Evolutionary conservation across 2,113 vertebrate species (phyloP).

Genomic region (Glareola pratincola): DNA sequence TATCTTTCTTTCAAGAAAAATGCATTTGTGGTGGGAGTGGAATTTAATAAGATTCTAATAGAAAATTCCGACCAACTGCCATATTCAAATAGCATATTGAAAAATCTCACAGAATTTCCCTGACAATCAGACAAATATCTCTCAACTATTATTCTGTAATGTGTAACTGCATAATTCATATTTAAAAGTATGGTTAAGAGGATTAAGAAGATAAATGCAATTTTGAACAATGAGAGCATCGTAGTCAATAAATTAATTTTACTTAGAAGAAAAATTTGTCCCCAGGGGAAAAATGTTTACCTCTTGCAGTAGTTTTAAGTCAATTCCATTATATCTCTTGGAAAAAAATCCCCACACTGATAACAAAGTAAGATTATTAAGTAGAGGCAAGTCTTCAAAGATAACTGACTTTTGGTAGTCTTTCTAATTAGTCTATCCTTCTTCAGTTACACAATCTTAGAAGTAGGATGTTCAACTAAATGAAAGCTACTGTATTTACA

Average conservation of each 20-base stretch:
- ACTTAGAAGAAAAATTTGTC: not conserved
- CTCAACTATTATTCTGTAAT: not conserved
- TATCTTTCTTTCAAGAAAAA: not conserved
- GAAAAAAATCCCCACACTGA: not conserved
- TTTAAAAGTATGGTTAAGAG: conserved; percentile 12
- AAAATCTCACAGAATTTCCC: not conserved
- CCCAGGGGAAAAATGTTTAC: not conserved
- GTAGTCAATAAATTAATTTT: not conserved
- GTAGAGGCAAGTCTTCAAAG: not conserved
- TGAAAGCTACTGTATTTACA: not conserved
- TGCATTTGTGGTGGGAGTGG: not conserved
- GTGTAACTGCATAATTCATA: not conserved
- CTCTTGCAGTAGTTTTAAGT: not conserved
- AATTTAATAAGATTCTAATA: not conserved
- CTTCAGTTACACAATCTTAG: not conserved
- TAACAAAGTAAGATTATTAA: not conserved
- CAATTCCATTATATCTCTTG: not conserved
- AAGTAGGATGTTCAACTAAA: not conserved
- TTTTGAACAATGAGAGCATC: not conserved
- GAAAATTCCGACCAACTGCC: not conserved
- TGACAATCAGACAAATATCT: not conserved
- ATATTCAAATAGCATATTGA: not conserved
- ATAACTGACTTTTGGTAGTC: not conserved
- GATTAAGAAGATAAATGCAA: not conserved
- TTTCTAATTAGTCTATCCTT: not conserved